phyloP scores from a whole-genome alignment of 2,888 invertebrate species.

The Clepsis dumicolana region DNA sequence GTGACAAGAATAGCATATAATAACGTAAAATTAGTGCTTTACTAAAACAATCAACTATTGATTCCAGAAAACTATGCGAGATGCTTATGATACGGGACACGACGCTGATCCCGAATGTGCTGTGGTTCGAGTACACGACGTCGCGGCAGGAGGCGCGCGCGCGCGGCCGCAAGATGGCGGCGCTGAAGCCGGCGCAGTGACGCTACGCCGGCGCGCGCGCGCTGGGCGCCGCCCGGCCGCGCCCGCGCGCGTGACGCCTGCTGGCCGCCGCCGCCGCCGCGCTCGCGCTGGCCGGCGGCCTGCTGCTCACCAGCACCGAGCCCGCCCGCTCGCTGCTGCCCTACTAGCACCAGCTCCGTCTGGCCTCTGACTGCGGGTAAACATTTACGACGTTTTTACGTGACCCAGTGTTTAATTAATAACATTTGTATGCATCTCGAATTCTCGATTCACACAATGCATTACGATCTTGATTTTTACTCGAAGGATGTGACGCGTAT shows the following conservation, averaged over 20 bases:
- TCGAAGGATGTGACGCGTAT: neutral
- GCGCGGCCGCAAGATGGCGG: slow-evolving; percentile 92
- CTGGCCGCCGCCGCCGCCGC: slow-evolving; percentile 75
- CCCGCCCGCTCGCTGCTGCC: slow-evolving; percentile 57
- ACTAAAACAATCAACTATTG: neutral
- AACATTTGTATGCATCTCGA: neutral
- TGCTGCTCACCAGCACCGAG: slow-evolving; percentile 61
- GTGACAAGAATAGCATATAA: no score
- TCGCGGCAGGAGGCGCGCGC: slow-evolving; percentile 93
- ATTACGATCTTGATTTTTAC: neutral
- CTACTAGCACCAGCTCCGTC: slow-evolving; percentile 13
- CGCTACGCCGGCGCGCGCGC: slow-evolving; percentile 85
- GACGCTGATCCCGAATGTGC: slow-evolving; percentile 95
- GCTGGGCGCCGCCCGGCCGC: slow-evolving; percentile 55
- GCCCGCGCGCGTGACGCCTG: slow-evolving; percentile 81
- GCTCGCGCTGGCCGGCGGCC: slow-evolving; percentile 70
- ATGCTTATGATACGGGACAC: slow-evolving; percentile 95
- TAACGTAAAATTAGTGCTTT: neutral
- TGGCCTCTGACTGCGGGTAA: neutral
- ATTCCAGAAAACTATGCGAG: slow-evolving; percentile 93
- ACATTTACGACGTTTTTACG: neutral
- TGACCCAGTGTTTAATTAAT: neutral
- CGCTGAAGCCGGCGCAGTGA: slow-evolving; percentile 93
- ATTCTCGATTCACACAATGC: neutral
- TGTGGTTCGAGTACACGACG: slow-evolving; percentile 97